Evolutionary conservation across 2,797 vertebrate species (phyloP), one percentile per base, ranked within the genome.

Genomic region (Alauda arvensis): DNA sequence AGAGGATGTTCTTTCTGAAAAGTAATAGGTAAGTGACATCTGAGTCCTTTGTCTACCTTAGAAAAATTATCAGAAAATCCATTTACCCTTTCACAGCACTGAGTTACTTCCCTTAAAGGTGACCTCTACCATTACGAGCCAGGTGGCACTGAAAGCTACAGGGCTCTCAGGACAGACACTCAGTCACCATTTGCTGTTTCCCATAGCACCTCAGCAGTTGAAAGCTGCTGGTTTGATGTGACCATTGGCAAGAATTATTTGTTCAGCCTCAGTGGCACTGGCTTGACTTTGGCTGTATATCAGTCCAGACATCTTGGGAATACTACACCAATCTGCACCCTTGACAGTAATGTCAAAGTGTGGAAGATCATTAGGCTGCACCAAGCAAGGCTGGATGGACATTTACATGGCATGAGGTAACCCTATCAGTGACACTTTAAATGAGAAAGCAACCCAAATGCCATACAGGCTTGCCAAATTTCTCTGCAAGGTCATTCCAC

Each of bases 101-200:
- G 37, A 33, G 4, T 23, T 46, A 31, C 26, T 69, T 72, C n/a
- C 42, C 75, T 53, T 60, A 51, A 60, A 70, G n/a, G 13, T 69
- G 45, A 77, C 39, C 15, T 76, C 31, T 37, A 17, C 18, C 6
- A 5, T 26, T 45, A 43, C 0, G 0, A 83, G 31, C n/a, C 70
- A 48, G 24, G 33, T 60, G 56, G 46, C 26, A 10, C n/a, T 34
- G 55, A 60, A 78, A 84, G 15, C 23, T 49, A 8, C 45, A 51
- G 65, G 16, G 7, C 17, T 87, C n/a, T 34, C 56, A 69, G 26
- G 31, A n/a, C 29, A 75, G 39, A 60, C 4, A 6, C 8, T 52
- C 43, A 10, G 26, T 23, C 77, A 52, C 21, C 61, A 37, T 66
- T 87, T 8, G 6, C 10, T 39, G 18, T 43, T 62, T 69, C 49